A percentile compares a stretch with the other conserved stretches of the same genome.
These are phyloP conservation scores for Tachina grossa DNA, from an alignment of 2,888 invertebrate species.

Conservation along the genomic window DNA sequence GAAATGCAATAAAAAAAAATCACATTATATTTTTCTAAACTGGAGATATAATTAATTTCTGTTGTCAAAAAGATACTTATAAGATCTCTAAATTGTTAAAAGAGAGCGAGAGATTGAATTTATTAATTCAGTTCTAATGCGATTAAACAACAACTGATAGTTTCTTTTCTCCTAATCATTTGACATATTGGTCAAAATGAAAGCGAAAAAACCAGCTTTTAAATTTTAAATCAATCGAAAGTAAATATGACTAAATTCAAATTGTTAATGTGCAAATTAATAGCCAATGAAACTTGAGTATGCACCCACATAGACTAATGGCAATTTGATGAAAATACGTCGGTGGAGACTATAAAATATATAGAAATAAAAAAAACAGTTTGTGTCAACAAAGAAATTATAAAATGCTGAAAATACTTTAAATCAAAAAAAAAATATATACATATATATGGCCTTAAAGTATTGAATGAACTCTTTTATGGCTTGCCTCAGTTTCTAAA, in stretches of 20 bases:
- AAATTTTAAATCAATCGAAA: conserved; percentile 1
- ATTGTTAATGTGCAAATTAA: conserved; percentile 10
- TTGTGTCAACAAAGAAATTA: too few relatives aligned
- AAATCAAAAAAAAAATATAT: too few relatives aligned
- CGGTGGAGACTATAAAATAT: not conserved
- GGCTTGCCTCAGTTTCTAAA: too few relatives aligned
- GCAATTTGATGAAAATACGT: not conserved
- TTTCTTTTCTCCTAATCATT: conserved; percentile 24
- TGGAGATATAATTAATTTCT: conserved; percentile 12
- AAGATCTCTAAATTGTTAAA: not conserved
- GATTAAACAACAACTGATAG: not conserved
- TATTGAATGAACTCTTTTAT: too few relatives aligned
- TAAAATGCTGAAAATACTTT: too few relatives aligned
- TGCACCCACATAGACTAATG: conserved; percentile 1
- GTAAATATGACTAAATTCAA: conserved; percentile 1
- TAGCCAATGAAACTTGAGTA: not conserved
- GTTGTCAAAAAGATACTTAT: not conserved
- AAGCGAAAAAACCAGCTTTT: not conserved
- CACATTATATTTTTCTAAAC: not conserved
- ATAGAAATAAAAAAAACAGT: not conserved
- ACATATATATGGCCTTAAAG: too few relatives aligned
- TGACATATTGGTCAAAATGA: conserved; percentile 15
- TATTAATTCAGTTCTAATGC: not conserved
- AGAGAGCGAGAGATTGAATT: not conserved
- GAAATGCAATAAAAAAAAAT: conserved; percentile 3